Percentiles rank a stretch among this genome's conserved stretches.
Evolutionary conservation across 2,888 invertebrate species (phyloP).

Genomic region (Myathropa florea): DNA sequence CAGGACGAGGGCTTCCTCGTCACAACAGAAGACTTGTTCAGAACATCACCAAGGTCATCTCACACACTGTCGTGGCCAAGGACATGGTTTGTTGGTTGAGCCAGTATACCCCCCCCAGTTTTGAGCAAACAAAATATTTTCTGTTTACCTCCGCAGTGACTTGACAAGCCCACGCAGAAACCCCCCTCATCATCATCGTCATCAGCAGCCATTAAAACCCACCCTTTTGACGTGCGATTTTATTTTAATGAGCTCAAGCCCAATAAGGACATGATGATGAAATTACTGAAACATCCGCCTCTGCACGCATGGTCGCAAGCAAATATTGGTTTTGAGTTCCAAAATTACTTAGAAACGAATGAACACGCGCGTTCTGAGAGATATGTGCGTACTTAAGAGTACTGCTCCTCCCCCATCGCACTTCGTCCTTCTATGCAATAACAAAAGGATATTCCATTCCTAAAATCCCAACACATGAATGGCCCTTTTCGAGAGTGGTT

Average conservation of each 20-base stretch:
- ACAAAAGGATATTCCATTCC: neutral
- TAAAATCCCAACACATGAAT: neutral
- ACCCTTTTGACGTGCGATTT: neutral
- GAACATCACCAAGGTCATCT: too few species aligned
- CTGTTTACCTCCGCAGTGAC: neutral
- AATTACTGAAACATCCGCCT: neutral
- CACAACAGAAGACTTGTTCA: too few species aligned
- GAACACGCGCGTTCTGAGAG: neutral
- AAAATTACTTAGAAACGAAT: neutral
- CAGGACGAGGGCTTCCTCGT: too few species aligned
- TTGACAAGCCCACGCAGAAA: neutral
- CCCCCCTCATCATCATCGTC: neutral
- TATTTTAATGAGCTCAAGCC: slow-evolving; percentile 21
- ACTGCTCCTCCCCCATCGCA: too few species aligned
- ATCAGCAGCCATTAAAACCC: neutral
- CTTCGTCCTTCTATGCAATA: neutral
- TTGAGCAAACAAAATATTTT: neutral
- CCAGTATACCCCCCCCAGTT: too few species aligned
- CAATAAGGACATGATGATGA: slow-evolving; percentile 3
- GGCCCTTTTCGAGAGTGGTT: neutral
- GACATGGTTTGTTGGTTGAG: too few species aligned
- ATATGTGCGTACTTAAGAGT: neutral
- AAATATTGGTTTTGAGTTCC: neutral
- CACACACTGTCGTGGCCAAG: too few species aligned
- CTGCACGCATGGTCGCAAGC: neutral